phyloP scores from a whole-genome alignment of 2,113 vertebrate species.

The Prietella phreatophila region DNA sequence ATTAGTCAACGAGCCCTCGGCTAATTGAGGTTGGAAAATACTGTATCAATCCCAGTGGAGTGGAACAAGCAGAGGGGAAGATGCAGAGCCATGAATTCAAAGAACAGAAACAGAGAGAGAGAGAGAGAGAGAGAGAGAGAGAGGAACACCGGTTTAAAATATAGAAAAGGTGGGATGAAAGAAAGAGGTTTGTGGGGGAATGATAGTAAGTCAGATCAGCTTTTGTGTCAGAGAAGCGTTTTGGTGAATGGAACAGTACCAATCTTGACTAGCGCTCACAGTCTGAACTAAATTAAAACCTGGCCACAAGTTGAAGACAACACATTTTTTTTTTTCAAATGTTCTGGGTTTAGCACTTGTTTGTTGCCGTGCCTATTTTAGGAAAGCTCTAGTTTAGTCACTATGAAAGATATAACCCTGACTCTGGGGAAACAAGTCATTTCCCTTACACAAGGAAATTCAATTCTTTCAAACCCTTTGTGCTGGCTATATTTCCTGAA shows the following conservation, averaged over 20 bases:
- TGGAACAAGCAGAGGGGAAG: constrained; percentile 73
- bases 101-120: constrained; percentile 6
- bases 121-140: neutral
- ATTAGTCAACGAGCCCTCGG: constrained; percentile 73
- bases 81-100: constrained; percentile 33
- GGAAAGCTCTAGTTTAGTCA: constrained; percentile 4
- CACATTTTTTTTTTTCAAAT: neutral
- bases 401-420: constrained; percentile 11
- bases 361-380: constrained; percentile 4
- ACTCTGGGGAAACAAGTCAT: neutral
- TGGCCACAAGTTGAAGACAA: neutral
- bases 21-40: constrained; percentile 81
- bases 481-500: constrained; percentile 45
- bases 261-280: neutral
- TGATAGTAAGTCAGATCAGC: constrained; percentile 26
- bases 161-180: neutral
- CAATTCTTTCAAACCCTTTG: neutral
- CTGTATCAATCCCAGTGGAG: constrained; percentile 77
- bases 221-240: neutral
- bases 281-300: neutral
- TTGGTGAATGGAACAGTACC: neutral
- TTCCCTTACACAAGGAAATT: constrained; percentile 27
- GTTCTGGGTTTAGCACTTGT: constrained; percentile 14
- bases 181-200: neutral
- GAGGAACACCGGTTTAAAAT: neutral